Evolutionary conservation across 2,113 vertebrate genomes (phyloP), one percentile per base, ranked within the genome.

Genomic region (Alces alces): DNA sequence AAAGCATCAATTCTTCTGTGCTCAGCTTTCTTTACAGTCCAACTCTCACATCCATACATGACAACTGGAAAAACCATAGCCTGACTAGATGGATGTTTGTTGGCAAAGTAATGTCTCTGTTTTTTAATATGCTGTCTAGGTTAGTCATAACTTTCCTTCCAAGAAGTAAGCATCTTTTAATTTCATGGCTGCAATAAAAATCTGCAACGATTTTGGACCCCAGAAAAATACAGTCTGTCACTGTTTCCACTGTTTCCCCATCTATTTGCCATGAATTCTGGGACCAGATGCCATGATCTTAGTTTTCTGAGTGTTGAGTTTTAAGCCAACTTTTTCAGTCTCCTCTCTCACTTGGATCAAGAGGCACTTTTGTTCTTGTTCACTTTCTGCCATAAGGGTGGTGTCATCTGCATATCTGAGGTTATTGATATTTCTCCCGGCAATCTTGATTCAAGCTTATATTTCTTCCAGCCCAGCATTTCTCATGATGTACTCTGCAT

Each of bases 1-100:
- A 19, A n/a, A 66, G 16, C 33, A n/a, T n/a, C 33, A 66, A 19
- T 66, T 66, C 33, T 66, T 66, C 4, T 0, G 64, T 0, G 2
- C 2, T n/a, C 61, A 66, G 61, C 33, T 10, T 66, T 66, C 64
- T 66, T 66, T 19, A 11, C 19, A 66, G 33, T 66, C 33, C 16
- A 36, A 21, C 64, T 66, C 8, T 36, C 16, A 66, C 64, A 36
- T 66, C 64, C 33, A 36, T 66, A 66, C 64, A 36, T 11, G 33
- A 66, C 64, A 11, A 66, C n/a, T 36, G 36, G 33, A 66, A 66
- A 66, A 36, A 66, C 4, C n/a, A 66, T n/a, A n/a, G 64, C 33
- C 19, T 66, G 16, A 19, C 16, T 19, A 66, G 61, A 14, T n/a
- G 16, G 33, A 66, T 2, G 2, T 64, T n/a, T 9, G 61, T n/a